Base-by-base conservation (phyloP, 92 coral and sea anemone species). In the Palythoa grandiflora region DNA sequence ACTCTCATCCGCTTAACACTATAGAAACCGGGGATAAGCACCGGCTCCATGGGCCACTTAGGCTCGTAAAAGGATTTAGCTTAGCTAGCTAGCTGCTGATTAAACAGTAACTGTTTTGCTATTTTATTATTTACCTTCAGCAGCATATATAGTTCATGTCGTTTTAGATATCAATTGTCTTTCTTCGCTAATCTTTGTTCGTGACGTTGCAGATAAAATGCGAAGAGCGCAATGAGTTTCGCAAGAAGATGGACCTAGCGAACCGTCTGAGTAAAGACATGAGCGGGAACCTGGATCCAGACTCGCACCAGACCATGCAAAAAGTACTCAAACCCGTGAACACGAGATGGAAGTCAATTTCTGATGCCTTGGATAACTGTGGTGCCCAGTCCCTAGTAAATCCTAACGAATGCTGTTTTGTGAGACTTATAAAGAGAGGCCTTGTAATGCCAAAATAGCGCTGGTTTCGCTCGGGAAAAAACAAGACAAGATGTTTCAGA, bases 401-500 rank as follows among this genome's bases (percentile, higher is more conserved):
- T 17, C 88, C 89, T 3, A 90, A 91, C 40, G 99, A 94, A 9
- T 97, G 99, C 75, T 97, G 94, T 60, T 81, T 95, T 74, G 88
- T 93, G 6, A 78, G 88, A 17, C 87, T 90, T 85, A 68, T 95
- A 9, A 94, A 91, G 78, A 91, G 88, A 48, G 84, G 94, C 38
- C 48, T 96, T 3, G 79, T 81, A 21, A 17, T 50, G 71, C 70
- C 78, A n/a, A 90, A 87, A 79, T 90, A 54, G 75, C 21, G 2
- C 74, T 37, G 16, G 6, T 68, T 68, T 68, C 44, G 14, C 35
- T 36, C 14, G 47, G 16, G 10, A 70, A 13, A 8, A 12, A 70
- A 68, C 73, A 68, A 68, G 35, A 10, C 12, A 17, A 10, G 65
- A 57, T 59, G 3, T 55, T 61, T 3, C n/a, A 15, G 1, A n/a